Conservation (phyloP, 2,888 invertebrate genomes). For the Caenorhabditis parvicauda region DNA sequence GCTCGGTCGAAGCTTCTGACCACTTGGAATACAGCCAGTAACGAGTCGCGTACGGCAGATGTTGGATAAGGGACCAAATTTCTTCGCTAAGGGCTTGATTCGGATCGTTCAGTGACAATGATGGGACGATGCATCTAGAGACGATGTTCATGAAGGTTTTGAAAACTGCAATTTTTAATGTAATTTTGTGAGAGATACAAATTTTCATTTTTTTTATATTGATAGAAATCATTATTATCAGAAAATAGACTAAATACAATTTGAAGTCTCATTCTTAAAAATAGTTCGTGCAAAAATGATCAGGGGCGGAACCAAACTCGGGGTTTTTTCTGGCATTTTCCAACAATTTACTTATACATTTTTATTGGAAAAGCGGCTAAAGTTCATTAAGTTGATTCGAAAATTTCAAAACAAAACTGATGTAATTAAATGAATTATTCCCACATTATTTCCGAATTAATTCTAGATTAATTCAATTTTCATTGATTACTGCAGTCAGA, state of each 20-base stretch:
- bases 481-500: too few species aligned
- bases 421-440: too few species aligned
- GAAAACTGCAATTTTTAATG: conserved; percentile 29
- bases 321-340: too few species aligned
- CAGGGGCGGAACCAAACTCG: too few species aligned
- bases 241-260: not conserved
- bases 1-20: conserved; percentile 83
- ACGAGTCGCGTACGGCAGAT: conserved; percentile 65
- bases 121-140: conserved; percentile 85
- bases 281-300: too few species aligned
- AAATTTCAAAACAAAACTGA: too few species aligned
- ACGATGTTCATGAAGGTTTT: conserved; percentile 42
- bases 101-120: conserved; percentile 84
- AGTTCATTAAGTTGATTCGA: too few species aligned
- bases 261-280: too few species aligned
- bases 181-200: not conserved
- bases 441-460: too few species aligned
- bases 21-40: conserved; percentile 70
- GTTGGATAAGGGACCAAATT: conserved; percentile 77
- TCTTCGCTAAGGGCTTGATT: conserved; percentile 96
- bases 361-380: too few species aligned
- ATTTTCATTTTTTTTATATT: not conserved
- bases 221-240: not conserved
- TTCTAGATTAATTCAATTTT: too few species aligned
- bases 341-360: too few species aligned